Evolutionary conservation across 2,113 vertebrate genomes (phyloP).

Genomic region (Macquaria ambigua): DNA sequence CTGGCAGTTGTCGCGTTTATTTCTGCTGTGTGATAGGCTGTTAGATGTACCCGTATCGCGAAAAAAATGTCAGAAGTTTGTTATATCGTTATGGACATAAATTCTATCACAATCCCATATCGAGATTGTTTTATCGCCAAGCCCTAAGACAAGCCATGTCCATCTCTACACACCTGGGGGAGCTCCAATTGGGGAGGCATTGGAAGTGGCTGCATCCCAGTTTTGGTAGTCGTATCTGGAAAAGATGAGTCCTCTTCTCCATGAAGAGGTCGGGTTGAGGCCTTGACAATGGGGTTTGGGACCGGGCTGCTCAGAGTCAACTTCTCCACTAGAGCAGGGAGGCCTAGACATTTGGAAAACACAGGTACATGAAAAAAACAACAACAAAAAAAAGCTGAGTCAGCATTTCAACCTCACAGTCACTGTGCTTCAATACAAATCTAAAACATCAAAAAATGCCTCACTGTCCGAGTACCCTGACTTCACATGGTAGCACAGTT

Average conservation of each 20-base stretch:
- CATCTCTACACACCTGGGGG: conserved; percentile 80
- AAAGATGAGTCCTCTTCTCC: conserved; percentile 45
- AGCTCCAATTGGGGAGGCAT: conserved; percentile 87
- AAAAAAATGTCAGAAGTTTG: too few relatives aligned
- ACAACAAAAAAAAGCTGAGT: neutral
- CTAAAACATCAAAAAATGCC: neutral
- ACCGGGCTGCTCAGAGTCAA: conserved; percentile 13
- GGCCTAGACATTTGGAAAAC: conserved; percentile 22
- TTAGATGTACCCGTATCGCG: too few relatives aligned
- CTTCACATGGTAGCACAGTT: neutral
- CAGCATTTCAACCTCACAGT: too few relatives aligned
- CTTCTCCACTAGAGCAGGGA: conserved; percentile 34
- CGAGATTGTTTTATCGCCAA: too few relatives aligned
- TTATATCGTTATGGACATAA: too few relatives aligned
- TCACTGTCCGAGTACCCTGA: neutral
- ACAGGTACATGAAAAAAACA: neutral
- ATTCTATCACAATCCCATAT: too few relatives aligned
- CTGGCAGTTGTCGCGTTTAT: too few relatives aligned
- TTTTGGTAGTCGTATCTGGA: neutral
- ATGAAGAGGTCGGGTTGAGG: conserved; percentile 6
- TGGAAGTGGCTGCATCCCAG: neutral
- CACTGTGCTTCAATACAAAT: neutral
- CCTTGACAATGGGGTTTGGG: neutral
- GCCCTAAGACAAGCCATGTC: too few relatives aligned
- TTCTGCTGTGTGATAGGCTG: too few relatives aligned